A percentile compares a stretch with the other conserved stretches of the same genome.
Evolutionary conservation across 2,888 invertebrate genomes (phyloP).

Genomic region (Octonoba sinensis): DNA sequence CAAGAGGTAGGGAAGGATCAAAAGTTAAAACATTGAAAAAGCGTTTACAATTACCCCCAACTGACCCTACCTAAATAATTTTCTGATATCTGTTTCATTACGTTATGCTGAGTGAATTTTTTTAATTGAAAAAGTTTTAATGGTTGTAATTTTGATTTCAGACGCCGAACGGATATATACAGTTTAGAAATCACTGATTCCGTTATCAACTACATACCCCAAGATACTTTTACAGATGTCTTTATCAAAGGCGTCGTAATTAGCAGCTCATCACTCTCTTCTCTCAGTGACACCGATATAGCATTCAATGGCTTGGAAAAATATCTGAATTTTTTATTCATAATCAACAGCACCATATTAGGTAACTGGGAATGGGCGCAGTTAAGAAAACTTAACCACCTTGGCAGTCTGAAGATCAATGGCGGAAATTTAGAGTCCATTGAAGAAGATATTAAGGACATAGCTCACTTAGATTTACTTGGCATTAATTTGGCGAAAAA

Average conservation of each 20-base stretch:
- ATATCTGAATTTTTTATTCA: not conserved
- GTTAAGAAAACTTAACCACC: conserved; percentile 12
- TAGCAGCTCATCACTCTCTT: not conserved
- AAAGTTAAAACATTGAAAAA: too few species aligned
- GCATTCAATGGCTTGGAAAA: conserved; percentile 31
- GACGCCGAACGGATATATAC: not conserved
- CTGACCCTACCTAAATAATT: too few species aligned
- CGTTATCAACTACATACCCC: conserved; percentile 9
- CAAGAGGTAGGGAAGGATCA: too few species aligned
- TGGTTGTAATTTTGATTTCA: not conserved
- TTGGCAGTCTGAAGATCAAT: not conserved
- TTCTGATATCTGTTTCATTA: too few species aligned
- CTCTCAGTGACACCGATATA: conserved; percentile 14
- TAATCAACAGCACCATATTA: conserved; percentile 7
- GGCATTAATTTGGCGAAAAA: conserved; percentile 16
- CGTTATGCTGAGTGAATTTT: too few species aligned
- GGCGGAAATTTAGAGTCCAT: conserved; percentile 6
- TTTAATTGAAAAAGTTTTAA: too few species aligned
- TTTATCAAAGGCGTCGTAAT: conserved; percentile 1
- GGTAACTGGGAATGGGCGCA: conserved; percentile 19
- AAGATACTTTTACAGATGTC: not conserved
- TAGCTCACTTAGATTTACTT: not conserved
- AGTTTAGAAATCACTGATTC: not conserved
- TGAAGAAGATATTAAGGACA: conserved; percentile 7
- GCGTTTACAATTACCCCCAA: too few species aligned